Conservation (phyloP, 2,797 vertebrate genomes). For the Philypnodon macrostomus region DNA sequence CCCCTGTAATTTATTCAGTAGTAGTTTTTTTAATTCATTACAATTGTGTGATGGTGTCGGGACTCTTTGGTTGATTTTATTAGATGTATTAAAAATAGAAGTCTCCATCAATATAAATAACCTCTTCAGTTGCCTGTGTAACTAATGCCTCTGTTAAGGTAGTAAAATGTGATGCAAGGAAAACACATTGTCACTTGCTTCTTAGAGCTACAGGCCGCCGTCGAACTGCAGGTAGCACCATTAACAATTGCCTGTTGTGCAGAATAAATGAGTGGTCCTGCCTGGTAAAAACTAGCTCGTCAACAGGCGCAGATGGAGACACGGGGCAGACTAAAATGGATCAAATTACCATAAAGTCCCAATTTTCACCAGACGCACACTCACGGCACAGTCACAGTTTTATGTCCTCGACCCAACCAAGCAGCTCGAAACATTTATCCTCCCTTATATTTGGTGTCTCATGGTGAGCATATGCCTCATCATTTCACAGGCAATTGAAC, state of each 20-base stretch:
- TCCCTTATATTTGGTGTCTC: constrained; percentile 20
- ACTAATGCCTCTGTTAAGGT: background rate
- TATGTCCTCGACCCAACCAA: constrained; percentile 25
- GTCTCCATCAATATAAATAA: too few relatives aligned
- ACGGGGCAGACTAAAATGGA: constrained; percentile 35
- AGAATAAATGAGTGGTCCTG: constrained; percentile 37
- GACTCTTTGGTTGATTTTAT: background rate
- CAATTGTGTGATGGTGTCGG: background rate
- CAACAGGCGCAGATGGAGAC: constrained; percentile 38
- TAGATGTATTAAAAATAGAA: too few relatives aligned
- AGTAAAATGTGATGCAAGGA: constrained; percentile 12
- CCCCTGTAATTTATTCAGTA: too few relatives aligned
- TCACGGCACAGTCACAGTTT: constrained; percentile 30
- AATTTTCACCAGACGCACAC: constrained; percentile 32
- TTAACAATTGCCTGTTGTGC: constrained; percentile 31
- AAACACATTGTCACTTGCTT: constrained; percentile 20
- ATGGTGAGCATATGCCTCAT: constrained; percentile 24
- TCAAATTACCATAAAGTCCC: constrained; percentile 52
- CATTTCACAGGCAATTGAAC: constrained; percentile 56
- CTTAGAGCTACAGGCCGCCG: constrained; percentile 14
- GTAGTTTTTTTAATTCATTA: too few relatives aligned
- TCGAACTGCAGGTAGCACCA: constrained; percentile 31
- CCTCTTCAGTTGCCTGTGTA: constrained; percentile 1
- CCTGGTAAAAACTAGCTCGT: constrained; percentile 28
- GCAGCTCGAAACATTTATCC: constrained; percentile 34